Percentiles rank a stretch among this genome's conserved stretches.
Evolutionary conservation across 2,113 vertebrate species (phyloP).

Genomic region (Argyrosomus japonicus): DNA sequence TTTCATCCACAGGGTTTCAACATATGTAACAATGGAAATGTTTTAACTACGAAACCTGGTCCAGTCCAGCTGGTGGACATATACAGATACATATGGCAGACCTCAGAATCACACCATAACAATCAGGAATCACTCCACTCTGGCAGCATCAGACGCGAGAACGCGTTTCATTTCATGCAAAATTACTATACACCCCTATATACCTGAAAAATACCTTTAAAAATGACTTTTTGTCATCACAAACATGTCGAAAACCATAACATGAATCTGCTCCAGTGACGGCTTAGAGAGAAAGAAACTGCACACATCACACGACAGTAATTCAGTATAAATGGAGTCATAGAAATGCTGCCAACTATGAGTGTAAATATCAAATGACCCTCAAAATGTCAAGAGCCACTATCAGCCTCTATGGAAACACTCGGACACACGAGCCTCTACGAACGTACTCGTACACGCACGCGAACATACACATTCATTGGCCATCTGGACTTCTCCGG

Average conservation of each 20-base stretch:
- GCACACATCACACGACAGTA: neutral
- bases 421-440: conserved; percentile 10
- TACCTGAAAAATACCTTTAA: too few relatives aligned
- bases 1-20: neutral
- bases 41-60: too few relatives aligned
- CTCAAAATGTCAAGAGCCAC: conserved; percentile 77
- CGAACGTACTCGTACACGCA: neutral
- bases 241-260: neutral
- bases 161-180: too few relatives aligned
- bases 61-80: too few relatives aligned
- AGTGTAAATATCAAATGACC: conserved; percentile 67
- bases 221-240: too few relatives aligned
- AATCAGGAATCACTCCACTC: too few relatives aligned
- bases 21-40: neutral
- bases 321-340: conserved; percentile 50
- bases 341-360: conserved; percentile 40
- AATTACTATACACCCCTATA: too few relatives aligned
- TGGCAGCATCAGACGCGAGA: too few relatives aligned
- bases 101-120: too few relatives aligned
- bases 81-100: too few relatives aligned
- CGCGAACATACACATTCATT: conserved; percentile 44
- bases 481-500: conserved; percentile 76
- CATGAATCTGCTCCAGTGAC: neutral
- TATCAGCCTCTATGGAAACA: conserved; percentile 76
- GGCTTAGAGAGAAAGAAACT: neutral